These are phyloP conservation scores for Drosophila bocqueti DNA, from an alignment of 1,140 invertebrate genomes.

Conservation along the genomic window DNA sequence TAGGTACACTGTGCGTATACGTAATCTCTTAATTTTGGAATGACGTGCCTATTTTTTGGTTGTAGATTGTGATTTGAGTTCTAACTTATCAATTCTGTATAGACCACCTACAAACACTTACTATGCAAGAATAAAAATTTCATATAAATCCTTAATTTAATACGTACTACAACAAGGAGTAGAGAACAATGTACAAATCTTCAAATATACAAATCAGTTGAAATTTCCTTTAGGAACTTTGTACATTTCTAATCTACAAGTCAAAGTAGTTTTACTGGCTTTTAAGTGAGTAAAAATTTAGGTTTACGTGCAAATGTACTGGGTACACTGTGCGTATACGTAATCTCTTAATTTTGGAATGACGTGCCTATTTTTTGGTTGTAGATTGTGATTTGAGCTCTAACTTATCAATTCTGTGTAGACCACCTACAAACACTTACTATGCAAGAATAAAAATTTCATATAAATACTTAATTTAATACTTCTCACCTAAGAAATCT, in stretches of 20 bases:
- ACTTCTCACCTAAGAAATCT: background rate
- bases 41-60: background rate
- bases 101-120: background rate
- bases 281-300: background rate
- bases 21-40: conserved; percentile 1
- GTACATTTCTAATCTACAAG: conserved; percentile 4
- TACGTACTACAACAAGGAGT: too few relatives aligned
- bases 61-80: background rate
- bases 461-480: background rate
- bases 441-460: background rate
- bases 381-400: background rate
- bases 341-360: conserved; percentile 1
- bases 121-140: background rate
- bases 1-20: background rate
- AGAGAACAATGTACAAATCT: background rate
- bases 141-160: background rate
- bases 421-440: background rate
- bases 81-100: background rate
- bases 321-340: background rate
- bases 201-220: background rate
- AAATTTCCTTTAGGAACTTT: background rate
- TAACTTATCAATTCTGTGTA: background rate
- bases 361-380: background rate
- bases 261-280: background rate
- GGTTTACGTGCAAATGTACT: conserved; percentile 8